phyloP scores from a whole-genome alignment of 2,113 vertebrate species.

The Burhinus bistriatus region DNA sequence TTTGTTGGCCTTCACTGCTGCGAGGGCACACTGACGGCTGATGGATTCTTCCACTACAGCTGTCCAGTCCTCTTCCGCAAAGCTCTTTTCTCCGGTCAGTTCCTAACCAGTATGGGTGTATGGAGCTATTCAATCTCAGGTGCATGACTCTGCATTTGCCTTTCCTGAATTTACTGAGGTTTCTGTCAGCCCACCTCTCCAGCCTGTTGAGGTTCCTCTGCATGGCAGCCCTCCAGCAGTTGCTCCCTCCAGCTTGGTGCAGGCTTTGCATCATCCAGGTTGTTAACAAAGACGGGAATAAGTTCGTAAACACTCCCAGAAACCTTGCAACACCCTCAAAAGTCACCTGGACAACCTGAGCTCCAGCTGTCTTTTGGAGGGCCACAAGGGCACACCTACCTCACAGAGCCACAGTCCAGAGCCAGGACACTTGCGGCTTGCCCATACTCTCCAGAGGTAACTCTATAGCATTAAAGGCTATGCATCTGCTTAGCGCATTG shows the following conservation, averaged over 20 bases:
- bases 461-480: neutral
- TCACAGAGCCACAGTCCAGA: neutral
- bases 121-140: neutral
- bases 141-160: neutral
- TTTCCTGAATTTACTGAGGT: neutral
- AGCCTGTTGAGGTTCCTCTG: neutral
- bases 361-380: neutral
- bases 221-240: neutral
- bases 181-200: neutral
- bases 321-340: neutral
- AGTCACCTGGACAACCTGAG: neutral
- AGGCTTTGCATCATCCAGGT: neutral
- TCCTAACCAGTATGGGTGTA: rapidly evolving
- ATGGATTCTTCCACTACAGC: neutral
- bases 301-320: neutral
- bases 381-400: neutral
- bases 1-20: neutral
- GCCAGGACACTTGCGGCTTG: neutral
- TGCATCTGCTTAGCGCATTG: neutral
- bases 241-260: neutral
- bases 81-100: neutral
- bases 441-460: neutral
- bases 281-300: neutral
- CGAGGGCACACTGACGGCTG: neutral
- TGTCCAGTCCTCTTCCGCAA: neutral